These are phyloP conservation scores for Synergus gifuensis DNA, from an alignment of 2,888 invertebrate species.

Conservation along the genomic window DNA sequence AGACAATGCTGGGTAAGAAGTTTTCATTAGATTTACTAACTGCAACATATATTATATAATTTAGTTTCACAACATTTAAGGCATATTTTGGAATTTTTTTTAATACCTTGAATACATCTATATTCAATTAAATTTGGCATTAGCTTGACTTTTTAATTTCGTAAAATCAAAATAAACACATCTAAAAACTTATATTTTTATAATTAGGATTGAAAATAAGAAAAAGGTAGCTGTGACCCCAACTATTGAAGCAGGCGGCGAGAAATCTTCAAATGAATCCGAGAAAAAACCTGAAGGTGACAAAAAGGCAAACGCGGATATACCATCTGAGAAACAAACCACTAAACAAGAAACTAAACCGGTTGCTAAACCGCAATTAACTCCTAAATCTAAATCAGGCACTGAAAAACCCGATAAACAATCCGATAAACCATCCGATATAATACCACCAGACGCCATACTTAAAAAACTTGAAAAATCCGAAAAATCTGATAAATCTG, in stretches of 20 bases:
- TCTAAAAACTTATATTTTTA: not conserved
- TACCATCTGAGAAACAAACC: not conserved
- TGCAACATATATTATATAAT: too few relatives aligned
- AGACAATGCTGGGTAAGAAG: not conserved
- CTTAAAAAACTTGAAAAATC: not conserved
- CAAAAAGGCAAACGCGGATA: not conserved
- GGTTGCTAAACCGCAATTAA: not conserved
- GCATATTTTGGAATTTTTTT: not conserved
- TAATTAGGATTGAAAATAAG: not conserved
- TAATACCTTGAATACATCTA: too few relatives aligned
- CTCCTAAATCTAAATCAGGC: not conserved
- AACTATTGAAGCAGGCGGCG: not conserved
- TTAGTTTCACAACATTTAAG: too few relatives aligned
- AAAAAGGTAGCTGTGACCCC: not conserved
- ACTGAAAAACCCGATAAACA: not conserved
- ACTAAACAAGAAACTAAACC: not conserved
- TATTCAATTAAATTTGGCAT: too few relatives aligned
- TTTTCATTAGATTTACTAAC: not conserved
- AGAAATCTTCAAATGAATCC: not conserved
- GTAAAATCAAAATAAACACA: not conserved
- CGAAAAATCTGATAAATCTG: not conserved
- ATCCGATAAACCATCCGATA: not conserved
- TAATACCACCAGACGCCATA: too few relatives aligned
- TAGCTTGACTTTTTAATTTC: not conserved
- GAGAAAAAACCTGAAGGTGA: not conserved